phyloP scores from a whole-genome alignment of 2,113 vertebrate species.

The Siniperca knerii region DNA sequence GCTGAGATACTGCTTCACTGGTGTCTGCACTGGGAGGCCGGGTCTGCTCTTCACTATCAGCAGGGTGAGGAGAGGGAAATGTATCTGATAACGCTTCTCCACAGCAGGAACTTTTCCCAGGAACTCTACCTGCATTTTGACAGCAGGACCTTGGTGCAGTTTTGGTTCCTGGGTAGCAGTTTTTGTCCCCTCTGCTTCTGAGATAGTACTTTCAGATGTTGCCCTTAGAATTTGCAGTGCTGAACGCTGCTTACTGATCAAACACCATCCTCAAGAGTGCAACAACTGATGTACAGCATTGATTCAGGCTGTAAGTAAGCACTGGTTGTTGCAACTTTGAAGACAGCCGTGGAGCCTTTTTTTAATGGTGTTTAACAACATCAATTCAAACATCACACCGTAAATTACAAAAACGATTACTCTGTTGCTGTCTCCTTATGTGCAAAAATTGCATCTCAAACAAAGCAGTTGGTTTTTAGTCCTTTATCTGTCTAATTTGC shows the following conservation, averaged over 20 bases:
- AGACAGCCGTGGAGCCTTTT: slow-evolving; percentile 12
- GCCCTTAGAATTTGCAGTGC: slow-evolving; percentile 11
- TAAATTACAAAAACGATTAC: slow-evolving; percentile 8
- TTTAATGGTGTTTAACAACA: slow-evolving; percentile 17
- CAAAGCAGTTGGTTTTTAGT: slow-evolving; percentile 32
- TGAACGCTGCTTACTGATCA: slow-evolving; percentile 1
- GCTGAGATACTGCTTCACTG: slow-evolving; percentile 96
- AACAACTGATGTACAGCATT: slow-evolving; percentile 8
- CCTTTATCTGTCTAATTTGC: slow-evolving; percentile 40
- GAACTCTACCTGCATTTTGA: neutral
- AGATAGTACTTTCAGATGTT: neutral
- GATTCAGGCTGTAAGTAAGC: slow-evolving; percentile 33
- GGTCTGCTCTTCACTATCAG: slow-evolving; percentile 97
- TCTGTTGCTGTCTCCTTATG: slow-evolving; percentile 15
- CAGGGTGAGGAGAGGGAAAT: slow-evolving; percentile 86
- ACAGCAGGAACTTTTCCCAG: neutral
- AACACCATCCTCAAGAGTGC: slow-evolving; percentile 23
- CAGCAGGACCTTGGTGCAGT: neutral
- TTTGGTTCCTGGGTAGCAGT: slow-evolving; percentile 6
- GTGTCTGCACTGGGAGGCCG: slow-evolving; percentile 91
- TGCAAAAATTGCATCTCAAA: slow-evolving; percentile 16
- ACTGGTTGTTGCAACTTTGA: slow-evolving; percentile 2
- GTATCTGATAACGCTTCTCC: neutral
- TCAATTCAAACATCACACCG: slow-evolving; percentile 27
- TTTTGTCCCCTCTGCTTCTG: neutral